Base-by-base conservation (phyloP, 2,888 invertebrate genomes). In the Pomacea canaliculata region DNA sequence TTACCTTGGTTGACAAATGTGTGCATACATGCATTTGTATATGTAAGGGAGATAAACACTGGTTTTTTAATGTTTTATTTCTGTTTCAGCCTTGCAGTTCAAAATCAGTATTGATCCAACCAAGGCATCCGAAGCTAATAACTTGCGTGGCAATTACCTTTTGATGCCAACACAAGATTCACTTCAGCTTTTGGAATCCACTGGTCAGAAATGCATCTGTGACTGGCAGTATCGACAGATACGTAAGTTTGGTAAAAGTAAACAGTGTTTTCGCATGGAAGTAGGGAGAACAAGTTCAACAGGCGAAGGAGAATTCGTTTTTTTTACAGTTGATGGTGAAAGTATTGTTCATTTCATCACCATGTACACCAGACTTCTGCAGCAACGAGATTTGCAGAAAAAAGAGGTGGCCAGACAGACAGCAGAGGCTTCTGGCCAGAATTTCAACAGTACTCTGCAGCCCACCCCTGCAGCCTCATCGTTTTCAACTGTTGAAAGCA, bases 211-310 rank as follows among this genome's bases (percentile, higher is more conserved):
- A 77, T 59, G 80, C 18, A 65, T 86, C 19, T 83, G 77, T 77
- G 82, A 82, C 16, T 89, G 89, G 89, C 87, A 86, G 18, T 86
- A 83, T 75, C 79, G 82, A 19, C 83, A 86, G 73, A 85, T 89
- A 59, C 81, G 88, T 12, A 80, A 88, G 48, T 89, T 87, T 81
- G 88, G 88, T 37, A 83, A 79, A 60, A 84, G 80, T n/a, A 79
- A 78, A n/a, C 82, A 82, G 12, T 80, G 78, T 46, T 86, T 87
- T 76, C 84, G 85, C 10, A 84, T 90, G 78, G 87, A 89, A 80
- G 86, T 88, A 59, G 90, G 90, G 1, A 80, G 89, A 62, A 88
- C 87, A 68, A 89, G 89, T 80, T 74, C 81, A 10, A 86, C 89
- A 71, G 89, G 89, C 37, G 86, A 79, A 66, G 84, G 84, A 8